phyloP scores from a whole-genome alignment of 2,113 vertebrate genomes.

The Hydrochoerus hydrochaeris region DNA sequence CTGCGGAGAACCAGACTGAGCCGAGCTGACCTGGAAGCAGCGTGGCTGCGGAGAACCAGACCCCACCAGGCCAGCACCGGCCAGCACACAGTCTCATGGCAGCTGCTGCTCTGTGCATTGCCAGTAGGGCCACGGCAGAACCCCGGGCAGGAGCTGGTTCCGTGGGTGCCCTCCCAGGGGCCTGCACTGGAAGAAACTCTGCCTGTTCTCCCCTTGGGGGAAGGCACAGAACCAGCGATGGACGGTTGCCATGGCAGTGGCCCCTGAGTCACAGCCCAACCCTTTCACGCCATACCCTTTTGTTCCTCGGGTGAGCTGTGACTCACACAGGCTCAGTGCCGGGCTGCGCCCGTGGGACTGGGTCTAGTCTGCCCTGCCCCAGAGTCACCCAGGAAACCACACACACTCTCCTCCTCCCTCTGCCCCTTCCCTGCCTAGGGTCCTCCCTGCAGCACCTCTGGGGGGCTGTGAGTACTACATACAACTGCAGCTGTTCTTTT shows the following conservation, averaged over 20 bases:
- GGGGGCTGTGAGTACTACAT: background rate
- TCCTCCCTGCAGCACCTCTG: background rate
- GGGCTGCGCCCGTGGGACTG: background rate
- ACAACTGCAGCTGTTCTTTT: background rate
- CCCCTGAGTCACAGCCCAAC: conserved; percentile 67
- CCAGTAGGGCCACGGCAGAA: background rate
- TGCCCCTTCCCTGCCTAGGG: too few relatives aligned
- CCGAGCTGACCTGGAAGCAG: too few relatives aligned
- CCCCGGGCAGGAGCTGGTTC: background rate
- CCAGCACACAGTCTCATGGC: background rate
- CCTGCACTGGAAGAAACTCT: background rate
- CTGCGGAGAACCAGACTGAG: background rate
- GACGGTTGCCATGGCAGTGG: background rate
- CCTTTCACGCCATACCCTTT: conserved; percentile 48
- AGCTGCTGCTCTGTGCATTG: background rate
- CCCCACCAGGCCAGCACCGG: background rate
- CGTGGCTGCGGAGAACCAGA: background rate
- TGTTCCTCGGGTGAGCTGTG: conserved; percentile 56
- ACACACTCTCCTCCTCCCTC: too few relatives aligned
- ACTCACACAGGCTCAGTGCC: conserved; percentile 36
- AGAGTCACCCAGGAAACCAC: background rate
- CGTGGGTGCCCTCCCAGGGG: background rate
- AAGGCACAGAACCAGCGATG: background rate
- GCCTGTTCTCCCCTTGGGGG: background rate
- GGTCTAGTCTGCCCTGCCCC: background rate